phyloP scores from a whole-genome alignment of 2,113 vertebrate genomes.

The Ovibos moschatus region DNA sequence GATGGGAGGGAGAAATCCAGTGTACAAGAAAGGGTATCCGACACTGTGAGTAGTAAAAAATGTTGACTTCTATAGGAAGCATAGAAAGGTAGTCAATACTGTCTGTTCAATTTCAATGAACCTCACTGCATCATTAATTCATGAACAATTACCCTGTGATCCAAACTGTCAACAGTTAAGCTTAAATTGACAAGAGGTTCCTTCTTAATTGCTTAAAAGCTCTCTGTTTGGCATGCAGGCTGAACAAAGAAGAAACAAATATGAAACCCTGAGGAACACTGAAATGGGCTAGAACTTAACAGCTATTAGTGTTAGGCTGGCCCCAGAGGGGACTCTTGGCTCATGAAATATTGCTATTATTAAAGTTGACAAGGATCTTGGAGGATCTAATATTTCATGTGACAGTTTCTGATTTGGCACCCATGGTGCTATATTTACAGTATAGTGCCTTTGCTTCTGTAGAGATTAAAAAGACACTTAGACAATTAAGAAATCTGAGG shows the following conservation, averaged over 20 bases:
- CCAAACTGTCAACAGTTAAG: not conserved
- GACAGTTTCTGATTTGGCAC: not conserved
- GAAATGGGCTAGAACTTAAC: not conserved
- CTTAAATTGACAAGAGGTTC: not conserved
- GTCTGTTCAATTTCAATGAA: slow-evolving; percentile 37
- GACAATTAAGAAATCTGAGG: not conserved
- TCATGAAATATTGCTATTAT: not conserved
- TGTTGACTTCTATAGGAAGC: not conserved
- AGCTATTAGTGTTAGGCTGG: not conserved
- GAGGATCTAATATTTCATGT: not conserved
- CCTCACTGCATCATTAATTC: slow-evolving; percentile 7
- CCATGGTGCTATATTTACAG: not conserved
- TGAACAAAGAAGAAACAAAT: not conserved
- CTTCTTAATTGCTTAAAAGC: slow-evolving; percentile 2
- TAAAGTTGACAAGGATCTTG: not conserved
- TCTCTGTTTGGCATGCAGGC: not conserved
- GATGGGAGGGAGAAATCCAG: not conserved
- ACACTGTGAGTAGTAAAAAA: not conserved
- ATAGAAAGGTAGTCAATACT: not conserved
- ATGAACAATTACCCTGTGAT: slow-evolving; percentile 11
- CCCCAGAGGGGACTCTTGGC: not conserved
- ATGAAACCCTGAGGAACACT: not conserved
- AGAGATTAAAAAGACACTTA: not conserved
- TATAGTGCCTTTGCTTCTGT: not conserved
- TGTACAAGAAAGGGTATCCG: not conserved